These are phyloP conservation scores for Chrysolina oricalcia DNA, from an alignment of 2,888 invertebrate genomes.

Conservation along the genomic window DNA sequence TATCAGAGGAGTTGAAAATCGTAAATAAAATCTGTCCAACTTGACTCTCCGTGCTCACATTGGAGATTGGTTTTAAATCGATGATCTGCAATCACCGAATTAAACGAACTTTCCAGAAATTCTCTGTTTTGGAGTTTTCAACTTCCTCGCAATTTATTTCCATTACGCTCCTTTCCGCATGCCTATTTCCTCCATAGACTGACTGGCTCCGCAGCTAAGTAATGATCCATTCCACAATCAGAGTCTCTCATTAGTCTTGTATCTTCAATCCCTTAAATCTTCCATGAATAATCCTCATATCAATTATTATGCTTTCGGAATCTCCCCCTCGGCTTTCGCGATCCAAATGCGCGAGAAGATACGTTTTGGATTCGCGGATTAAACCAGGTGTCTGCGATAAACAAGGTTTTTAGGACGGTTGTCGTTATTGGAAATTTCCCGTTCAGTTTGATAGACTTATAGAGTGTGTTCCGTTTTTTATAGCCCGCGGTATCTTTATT, in stretches of 20 bases:
- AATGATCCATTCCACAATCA: slow-evolving; percentile 19
- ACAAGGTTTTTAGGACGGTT: neutral
- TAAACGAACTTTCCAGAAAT: neutral
- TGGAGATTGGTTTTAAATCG: neutral
- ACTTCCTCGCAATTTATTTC: slow-evolving; percentile 20
- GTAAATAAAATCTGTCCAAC: neutral
- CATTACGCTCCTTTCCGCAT: slow-evolving; percentile 10
- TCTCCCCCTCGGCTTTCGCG: slow-evolving; percentile 2
- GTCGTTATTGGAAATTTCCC: slow-evolving; percentile 5
- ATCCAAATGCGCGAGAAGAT: slow-evolving; percentile 6
- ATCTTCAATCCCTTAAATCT: slow-evolving; percentile 20
- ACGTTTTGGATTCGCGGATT: slow-evolving; percentile 10
- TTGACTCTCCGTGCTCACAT: neutral
- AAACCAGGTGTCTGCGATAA: slow-evolving; percentile 14
- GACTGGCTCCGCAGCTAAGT: slow-evolving; percentile 12
- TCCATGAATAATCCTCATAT: slow-evolving; percentile 20
- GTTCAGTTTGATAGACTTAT: neutral
- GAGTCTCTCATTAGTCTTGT: slow-evolving; percentile 20
- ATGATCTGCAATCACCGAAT: neutral
- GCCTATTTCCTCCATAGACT: slow-evolving; percentile 2
- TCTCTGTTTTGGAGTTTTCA: slow-evolving; percentile 19
- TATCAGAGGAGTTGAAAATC: no score
- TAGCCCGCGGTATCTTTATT: no score
- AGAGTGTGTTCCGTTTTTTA: neutral
- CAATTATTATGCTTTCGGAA: slow-evolving; percentile 15